Evolutionary conservation across 2,797 vertebrate species (phyloP).

Genomic region (Glyptemys insculpta): DNA sequence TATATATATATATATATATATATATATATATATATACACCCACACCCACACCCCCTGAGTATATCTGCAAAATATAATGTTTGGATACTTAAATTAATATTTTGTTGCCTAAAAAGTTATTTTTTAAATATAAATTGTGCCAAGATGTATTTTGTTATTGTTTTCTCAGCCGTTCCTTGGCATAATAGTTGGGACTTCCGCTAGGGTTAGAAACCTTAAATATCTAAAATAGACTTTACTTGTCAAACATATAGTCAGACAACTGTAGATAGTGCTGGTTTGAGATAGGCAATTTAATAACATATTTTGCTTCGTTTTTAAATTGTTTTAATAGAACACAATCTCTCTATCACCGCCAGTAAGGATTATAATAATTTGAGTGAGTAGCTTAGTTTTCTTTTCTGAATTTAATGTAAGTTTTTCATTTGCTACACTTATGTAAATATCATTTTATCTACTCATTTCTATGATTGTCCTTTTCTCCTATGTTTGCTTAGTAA

Average conservation of each 20-base stretch:
- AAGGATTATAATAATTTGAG: background rate
- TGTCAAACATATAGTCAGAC: background rate
- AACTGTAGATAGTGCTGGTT: background rate
- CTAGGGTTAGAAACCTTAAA: background rate
- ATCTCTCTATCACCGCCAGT: background rate
- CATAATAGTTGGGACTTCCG: background rate
- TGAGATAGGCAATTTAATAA: background rate
- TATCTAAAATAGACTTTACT: background rate
- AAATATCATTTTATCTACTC: background rate
- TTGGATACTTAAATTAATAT: background rate
- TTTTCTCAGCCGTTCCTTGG: background rate
- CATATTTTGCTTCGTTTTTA: background rate
- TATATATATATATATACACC: accelerated
- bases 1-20: accelerated
- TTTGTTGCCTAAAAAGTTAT: background rate
- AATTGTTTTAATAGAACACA: background rate
- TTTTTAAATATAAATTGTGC: background rate
- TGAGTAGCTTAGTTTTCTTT: background rate
- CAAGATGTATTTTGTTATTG: background rate
- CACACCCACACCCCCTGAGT: background rate
- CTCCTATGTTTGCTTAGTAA: background rate
- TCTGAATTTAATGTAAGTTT: background rate
- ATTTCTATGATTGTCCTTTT: background rate
- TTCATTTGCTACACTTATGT: background rate
- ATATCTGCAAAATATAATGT: background rate